Evolutionary conservation across 2,888 invertebrate genomes (phyloP), one percentile per base, ranked within the genome.

Genomic region (Sisyra nigra): DNA sequence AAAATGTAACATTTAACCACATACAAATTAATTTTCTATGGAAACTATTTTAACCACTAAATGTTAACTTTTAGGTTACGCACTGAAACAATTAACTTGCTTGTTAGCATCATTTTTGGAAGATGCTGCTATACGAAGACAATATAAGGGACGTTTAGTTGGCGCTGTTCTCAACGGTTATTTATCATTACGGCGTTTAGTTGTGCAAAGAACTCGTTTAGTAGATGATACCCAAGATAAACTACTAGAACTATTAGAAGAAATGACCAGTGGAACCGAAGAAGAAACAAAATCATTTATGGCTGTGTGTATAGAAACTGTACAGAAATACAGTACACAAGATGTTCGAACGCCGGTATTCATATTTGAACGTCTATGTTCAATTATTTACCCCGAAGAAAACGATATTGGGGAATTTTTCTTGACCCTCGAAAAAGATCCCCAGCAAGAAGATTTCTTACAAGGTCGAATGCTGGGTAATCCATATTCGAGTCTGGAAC

Each of bases 381-480:
- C 93, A 14, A 92, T 96, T 48, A 96, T 98, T 51, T 91, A 92
- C 59, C 96, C 93, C 0, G 94, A 96, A 58, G 94, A 96, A 62
- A 94, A 93, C 56, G 94, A 94, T 57, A 83, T 92, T 3, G 91
- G 91, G 0, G 96, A 97, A 62, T 97, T 97, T 67, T 89, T 89
- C 69, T 73, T 98, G 47, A 88, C 89, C 0, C 68, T 98, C 4
- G 97, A 97, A 58, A 98, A 98, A 59, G 98, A 98, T 67, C 88
- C 94, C 1, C 96, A 96, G 54, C 97, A 98, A 56, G 98, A 98
- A 64, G 97, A 98, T 67, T 98, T 96, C 65, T 71, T 98, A 52
- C 92, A 82, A 72, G 89, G 93, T 6, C 79, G 96, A 31, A 97
- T 97, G 96, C 69, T 94, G 53, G 96, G 96, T 40, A 98, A 97